Conservation (phyloP, 1,140 invertebrate genomes). For the Thaumatotibia leucotreta region DNA sequence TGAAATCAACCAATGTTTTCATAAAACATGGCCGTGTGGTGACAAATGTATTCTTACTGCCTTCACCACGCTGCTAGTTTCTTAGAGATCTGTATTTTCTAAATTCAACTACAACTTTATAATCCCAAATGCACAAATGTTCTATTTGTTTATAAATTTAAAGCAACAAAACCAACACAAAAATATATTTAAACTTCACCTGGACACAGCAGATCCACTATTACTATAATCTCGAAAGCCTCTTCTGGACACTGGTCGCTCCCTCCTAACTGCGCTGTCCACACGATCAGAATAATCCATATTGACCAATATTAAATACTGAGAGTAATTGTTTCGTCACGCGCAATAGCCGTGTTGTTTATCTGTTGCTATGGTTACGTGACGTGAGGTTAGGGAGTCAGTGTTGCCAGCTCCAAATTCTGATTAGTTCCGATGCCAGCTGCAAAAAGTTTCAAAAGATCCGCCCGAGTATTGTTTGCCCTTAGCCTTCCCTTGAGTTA, state of each 20-base stretch:
- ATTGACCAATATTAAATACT: conserved; percentile 30
- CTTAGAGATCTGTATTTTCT: too few relatives aligned
- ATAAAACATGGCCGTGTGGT: too few relatives aligned
- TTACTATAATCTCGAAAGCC: conserved; percentile 55
- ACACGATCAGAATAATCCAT: conserved; percentile 62
- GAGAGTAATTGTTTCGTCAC: conserved; percentile 35
- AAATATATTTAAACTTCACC: conserved; percentile 25
- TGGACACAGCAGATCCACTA: conserved; percentile 42
- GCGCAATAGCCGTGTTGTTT: conserved; percentile 58
- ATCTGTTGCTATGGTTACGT: conserved; percentile 50
- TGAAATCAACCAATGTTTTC: too few relatives aligned
- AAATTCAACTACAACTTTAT: too few relatives aligned
- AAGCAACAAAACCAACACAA: not conserved
- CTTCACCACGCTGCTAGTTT: too few relatives aligned
- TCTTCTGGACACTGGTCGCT: conserved; percentile 55
- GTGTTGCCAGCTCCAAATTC: too few relatives aligned
- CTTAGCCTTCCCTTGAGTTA: too few relatives aligned
- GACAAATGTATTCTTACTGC: too few relatives aligned
- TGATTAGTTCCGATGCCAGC: too few relatives aligned
- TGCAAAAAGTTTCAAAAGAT: too few relatives aligned
- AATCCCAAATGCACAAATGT: too few relatives aligned
- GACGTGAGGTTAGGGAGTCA: not conserved
- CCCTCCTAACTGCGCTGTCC: conserved; percentile 36
- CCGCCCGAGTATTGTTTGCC: too few relatives aligned
- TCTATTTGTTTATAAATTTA: not conserved